These are phyloP conservation scores for Heliconius cydno DNA, from an alignment of 2,888 invertebrate species.

Conservation along the genomic window DNA sequence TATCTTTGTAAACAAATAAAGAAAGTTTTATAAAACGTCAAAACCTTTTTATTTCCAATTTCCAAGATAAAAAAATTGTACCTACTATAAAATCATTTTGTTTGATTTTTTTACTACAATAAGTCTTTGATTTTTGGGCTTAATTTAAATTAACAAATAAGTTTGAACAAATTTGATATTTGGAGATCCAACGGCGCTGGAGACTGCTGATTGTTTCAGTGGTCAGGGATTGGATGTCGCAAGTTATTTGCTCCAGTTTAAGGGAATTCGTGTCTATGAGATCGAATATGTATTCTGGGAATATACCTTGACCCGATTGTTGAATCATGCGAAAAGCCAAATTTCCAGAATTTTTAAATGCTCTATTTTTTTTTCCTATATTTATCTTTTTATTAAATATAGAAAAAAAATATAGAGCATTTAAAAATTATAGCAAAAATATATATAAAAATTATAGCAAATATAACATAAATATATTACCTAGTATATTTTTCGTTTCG, in stretches of 20 bases:
- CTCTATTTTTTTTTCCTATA: too few relatives aligned
- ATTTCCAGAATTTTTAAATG: not conserved
- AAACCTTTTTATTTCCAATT: not conserved
- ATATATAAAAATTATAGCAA: too few relatives aligned
- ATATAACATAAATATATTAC: too few relatives aligned
- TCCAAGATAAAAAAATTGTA: not conserved
- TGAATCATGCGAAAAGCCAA: not conserved
- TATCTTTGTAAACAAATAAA: slow-evolving; percentile 29
- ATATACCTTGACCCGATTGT: slow-evolving; percentile 3
- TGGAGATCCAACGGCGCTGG: not conserved
- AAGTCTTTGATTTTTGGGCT: not conserved
- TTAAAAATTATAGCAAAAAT: too few relatives aligned
- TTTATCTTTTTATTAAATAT: too few relatives aligned
- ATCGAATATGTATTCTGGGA: slow-evolving; percentile 7
- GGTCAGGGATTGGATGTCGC: too few relatives aligned
- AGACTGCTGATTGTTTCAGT: too few relatives aligned
- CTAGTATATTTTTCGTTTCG: too few relatives aligned
- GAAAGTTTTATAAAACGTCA: not conserved
- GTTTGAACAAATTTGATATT: not conserved
- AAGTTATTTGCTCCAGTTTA: slow-evolving; percentile 3
- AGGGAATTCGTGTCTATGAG: not conserved
- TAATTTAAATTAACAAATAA: not conserved
- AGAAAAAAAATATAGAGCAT: too few relatives aligned
- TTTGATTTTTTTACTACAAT: not conserved
- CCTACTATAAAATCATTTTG: not conserved